phyloP scores from a whole-genome alignment of 2,797 vertebrate species.

The Parambassis ranga region DNA sequence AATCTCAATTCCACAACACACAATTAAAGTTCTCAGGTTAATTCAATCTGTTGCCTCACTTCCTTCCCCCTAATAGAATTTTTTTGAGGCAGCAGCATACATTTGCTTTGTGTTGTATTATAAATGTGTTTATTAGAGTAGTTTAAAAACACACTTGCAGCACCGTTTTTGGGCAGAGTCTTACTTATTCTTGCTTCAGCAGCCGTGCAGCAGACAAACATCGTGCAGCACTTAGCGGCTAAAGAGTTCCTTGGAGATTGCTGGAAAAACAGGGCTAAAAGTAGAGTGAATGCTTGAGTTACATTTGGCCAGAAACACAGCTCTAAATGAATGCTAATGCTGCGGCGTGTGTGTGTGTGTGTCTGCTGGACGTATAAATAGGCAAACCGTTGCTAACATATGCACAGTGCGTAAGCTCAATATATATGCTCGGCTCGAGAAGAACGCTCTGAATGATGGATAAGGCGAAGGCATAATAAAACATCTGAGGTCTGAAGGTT shows the following conservation, averaged over 20 bases:
- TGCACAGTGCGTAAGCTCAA: too few relatives aligned
- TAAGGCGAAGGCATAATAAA: too few relatives aligned
- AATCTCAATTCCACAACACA: neutral
- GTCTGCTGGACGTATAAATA: neutral
- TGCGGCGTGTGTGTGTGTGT: neutral
- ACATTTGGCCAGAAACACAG: neutral
- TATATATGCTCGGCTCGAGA: too few relatives aligned
- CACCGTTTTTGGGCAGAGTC: neutral
- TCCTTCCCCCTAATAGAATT: slow-evolving; percentile 6
- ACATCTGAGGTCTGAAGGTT: too few relatives aligned
- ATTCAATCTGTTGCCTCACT: slow-evolving; percentile 22
- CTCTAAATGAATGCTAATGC: neutral
- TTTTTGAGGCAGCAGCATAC: slow-evolving; percentile 3
- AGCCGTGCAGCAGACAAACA: neutral
- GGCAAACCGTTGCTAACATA: neutral
- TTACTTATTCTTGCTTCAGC: too few relatives aligned
- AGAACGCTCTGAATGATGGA: too few relatives aligned
- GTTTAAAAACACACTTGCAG: neutral
- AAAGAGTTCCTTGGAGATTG: neutral
- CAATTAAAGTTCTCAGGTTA: slow-evolving; percentile 38
- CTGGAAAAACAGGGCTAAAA: neutral
- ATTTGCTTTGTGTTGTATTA: slow-evolving; percentile 12
- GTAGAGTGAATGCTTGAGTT: neutral
- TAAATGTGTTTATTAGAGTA: neutral
- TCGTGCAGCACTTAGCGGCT: neutral